Evolutionary conservation across 23 tunicate species (phyloP).

Genomic region (Corella eumyota): DNA sequence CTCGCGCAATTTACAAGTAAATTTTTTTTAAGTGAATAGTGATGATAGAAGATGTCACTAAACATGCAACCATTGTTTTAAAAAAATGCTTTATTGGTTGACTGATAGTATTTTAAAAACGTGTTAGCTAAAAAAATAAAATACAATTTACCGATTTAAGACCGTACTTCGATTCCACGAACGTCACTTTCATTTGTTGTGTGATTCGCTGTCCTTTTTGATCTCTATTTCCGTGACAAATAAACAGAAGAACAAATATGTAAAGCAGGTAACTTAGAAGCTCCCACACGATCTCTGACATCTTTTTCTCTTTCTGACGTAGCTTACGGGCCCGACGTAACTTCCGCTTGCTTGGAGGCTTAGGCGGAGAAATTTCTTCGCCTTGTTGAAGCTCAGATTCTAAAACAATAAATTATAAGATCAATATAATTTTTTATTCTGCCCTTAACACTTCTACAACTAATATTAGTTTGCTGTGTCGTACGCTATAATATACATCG

Average conservation of each 20-base stretch:
- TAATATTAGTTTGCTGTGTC: too few species aligned
- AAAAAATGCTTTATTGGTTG: too few species aligned
- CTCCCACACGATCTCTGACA: conserved; percentile 88
- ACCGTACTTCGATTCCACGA: conserved; percentile 45
- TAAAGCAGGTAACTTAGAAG: conserved; percentile 22
- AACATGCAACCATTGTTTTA: too few species aligned
- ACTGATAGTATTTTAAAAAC: too few species aligned
- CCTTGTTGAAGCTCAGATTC: conserved; percentile 63
- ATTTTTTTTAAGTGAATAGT: too few species aligned
- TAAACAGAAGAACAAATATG: conserved; percentile 75
- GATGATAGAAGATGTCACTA: too few species aligned
- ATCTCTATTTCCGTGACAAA: conserved; percentile 86
- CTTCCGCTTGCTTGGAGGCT: conserved; percentile 87
- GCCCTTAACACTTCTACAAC: too few species aligned
- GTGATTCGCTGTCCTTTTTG: conserved; percentile 60
- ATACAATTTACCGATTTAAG: conserved; percentile 73
- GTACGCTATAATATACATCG: too few species aligned
- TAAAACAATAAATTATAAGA: conserved; percentile 7
- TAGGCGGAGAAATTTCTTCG: conserved; percentile 61
- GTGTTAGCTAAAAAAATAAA: too few species aligned
- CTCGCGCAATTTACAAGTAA: too few species aligned
- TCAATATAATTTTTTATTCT: too few species aligned
- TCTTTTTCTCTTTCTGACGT: conserved; percentile 78
- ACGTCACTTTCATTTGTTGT: conserved; percentile 58
- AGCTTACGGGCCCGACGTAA: conserved; percentile 54